Percentiles rank a stretch among this genome's conserved stretches.
Evolutionary conservation across 2,888 invertebrate genomes (phyloP).

Genomic region (Patella depressa): DNA sequence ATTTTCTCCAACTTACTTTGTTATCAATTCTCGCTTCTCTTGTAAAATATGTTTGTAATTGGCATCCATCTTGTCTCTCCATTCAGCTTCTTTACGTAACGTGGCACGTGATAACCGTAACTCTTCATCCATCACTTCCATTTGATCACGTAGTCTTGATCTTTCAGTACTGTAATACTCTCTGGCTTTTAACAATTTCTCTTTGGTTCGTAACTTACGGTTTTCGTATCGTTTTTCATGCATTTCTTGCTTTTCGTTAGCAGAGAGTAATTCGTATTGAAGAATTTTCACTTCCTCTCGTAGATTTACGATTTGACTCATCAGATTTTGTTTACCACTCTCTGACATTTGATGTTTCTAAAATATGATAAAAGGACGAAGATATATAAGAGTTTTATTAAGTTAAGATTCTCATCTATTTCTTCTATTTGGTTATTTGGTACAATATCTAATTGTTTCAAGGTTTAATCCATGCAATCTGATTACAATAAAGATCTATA

Average conservation of each 20-base stretch:
- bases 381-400: too few species aligned
- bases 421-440: too few species aligned
- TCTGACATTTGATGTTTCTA: conserved; percentile 59
- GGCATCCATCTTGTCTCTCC: conserved; percentile 62
- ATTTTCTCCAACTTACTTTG: conserved; percentile 56
- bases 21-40: conserved; percentile 65
- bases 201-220: conserved; percentile 59
- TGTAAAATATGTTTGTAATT: conserved; percentile 57
- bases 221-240: conserved; percentile 61
- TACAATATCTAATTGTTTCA: too few species aligned
- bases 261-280: conserved; percentile 57
- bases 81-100: conserved; percentile 59
- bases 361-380: background rate
- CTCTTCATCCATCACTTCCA: conserved; percentile 59
- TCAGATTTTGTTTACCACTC: conserved; percentile 53
- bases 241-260: conserved; percentile 57
- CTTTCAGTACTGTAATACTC: conserved; percentile 60
- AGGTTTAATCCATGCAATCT: too few species aligned
- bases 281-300: conserved; percentile 62
- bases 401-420: too few species aligned
- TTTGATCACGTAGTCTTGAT: conserved; percentile 54
- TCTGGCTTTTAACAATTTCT: conserved; percentile 62
- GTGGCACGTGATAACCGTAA: conserved; percentile 55
- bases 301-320: conserved; percentile 58
- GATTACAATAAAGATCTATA: too few species aligned